Evolutionary conservation across 2,888 invertebrate species (phyloP).

Genomic region (Limulus polyphemus): DNA sequence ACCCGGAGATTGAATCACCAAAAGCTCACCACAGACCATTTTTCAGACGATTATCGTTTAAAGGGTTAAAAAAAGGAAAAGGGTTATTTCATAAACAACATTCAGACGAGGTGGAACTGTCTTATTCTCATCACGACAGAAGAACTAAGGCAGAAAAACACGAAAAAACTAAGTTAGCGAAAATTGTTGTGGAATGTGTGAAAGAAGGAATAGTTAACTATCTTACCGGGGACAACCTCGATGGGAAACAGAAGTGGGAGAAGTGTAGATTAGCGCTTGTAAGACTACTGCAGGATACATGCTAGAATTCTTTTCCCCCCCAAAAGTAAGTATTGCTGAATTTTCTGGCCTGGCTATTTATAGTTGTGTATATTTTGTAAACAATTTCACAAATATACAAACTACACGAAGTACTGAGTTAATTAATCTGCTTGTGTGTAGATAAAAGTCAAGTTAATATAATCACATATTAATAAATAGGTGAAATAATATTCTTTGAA

Average conservation of each 20-base stretch:
- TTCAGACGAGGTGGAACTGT: constrained; percentile 67
- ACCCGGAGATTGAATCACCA: constrained; percentile 54
- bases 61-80: constrained; percentile 65
- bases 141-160: constrained; percentile 16
- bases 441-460: no score
- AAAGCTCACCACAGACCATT: constrained; percentile 71
- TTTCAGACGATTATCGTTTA: constrained; percentile 60
- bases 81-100: constrained; percentile 80
- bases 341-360: no score
- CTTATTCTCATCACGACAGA: constrained; percentile 24
- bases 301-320: constrained; percentile 90
- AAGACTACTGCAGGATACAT: constrained; percentile 84
- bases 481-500: no score
- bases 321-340: constrained; percentile 47
- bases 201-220: constrained; percentile 90
- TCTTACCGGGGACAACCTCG: constrained; percentile 77
- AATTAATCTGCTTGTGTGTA: no score
- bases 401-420: no score
- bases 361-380: no score
- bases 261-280: constrained; percentile 79
- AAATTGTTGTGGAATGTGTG: constrained; percentile 75
- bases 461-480: no score
- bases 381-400: no score
- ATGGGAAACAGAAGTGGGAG: constrained; percentile 82
- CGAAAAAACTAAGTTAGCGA: constrained; percentile 20